Conservation (phyloP, 1,140 invertebrate species). For the Caenorhabditis tropicalis region DNA sequence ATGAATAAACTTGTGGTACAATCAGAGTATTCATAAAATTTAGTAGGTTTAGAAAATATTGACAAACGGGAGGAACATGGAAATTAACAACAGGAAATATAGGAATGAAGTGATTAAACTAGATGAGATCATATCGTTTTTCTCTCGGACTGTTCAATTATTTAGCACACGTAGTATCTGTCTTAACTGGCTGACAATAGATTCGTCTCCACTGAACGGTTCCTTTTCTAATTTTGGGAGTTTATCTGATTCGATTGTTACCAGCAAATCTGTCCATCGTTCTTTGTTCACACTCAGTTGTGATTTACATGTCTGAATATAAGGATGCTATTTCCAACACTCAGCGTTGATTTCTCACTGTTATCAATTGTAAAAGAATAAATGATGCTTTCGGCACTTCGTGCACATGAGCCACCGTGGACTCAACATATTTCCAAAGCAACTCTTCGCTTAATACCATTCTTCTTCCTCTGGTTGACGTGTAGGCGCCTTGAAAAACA, state of each 20-base stretch:
- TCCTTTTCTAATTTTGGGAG: neutral
- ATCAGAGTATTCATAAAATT: too few species aligned
- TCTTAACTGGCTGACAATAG: neutral
- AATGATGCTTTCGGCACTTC: neutral
- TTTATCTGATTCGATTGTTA: neutral
- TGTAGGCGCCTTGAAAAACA: neutral
- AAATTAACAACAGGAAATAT: too few species aligned
- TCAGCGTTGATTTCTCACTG: neutral
- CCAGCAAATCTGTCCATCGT: neutral
- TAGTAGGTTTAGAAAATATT: too few species aligned
- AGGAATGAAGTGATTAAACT: too few species aligned
- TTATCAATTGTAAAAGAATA: neutral
- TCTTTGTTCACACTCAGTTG: neutral
- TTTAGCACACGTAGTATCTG: neutral
- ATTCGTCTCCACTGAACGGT: neutral
- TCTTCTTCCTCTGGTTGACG: neutral
- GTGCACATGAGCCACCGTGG: neutral
- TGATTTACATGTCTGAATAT: constrained; percentile 3
- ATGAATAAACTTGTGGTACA: too few species aligned
- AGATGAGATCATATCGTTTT: too few species aligned
- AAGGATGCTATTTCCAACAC: too few species aligned
- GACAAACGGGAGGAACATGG: too few species aligned
- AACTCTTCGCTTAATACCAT: constrained; percentile 13
- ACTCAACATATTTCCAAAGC: constrained; percentile 18
- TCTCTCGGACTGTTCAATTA: too few species aligned